Base-by-base conservation (phyloP, 2,888 invertebrate species). In the Lagria hirta region DNA sequence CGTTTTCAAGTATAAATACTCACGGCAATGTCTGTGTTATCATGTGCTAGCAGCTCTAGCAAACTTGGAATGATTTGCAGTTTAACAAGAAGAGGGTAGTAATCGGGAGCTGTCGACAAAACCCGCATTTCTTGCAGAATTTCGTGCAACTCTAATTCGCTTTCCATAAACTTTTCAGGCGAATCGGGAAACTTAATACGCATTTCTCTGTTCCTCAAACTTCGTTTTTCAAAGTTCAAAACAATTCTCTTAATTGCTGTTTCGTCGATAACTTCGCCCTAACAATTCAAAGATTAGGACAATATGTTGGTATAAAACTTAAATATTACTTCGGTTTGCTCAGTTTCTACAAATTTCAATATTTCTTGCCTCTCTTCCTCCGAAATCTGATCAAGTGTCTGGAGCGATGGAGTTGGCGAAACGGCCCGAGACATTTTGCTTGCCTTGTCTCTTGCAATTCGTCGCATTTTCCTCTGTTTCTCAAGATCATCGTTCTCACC, bases 111-210 rank as follows among this genome's bases (percentile, higher is more conserved):
- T 3, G 97, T 97, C 1, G 98, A 93, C 17, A 99, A 78, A 2
- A 86, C 88, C 74, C 98, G 92, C 68, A 99, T 78, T 66, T 95
- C 93, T 77, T 93, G 84, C 35, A 88, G 75, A 26, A 81, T 80
- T 64, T 86, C 87, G 62, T 89, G 86, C 12, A 71, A 49, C 54
- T 71, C 71, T 13, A 98, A 77, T 75, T 99, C 99, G 44, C 97
- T 96, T 59, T 99, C 88, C 86, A 99, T 96, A 69, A 99, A 99
- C 78, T 96, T 97, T 68, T 96, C 94, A 4, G 97, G 93, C 61
- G 87, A 85, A 66, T 97, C 98, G 0, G 96, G 91, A 71, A 94
- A 98, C 72, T 99, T 99, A 7, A 99, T 97, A 51, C 99, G 80
- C 88, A 97, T 91, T 73, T 99, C 98, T 68, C 97, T 88, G 70